Conservation (phyloP, 2,888 invertebrate genomes). For the Meteorus colon region DNA sequence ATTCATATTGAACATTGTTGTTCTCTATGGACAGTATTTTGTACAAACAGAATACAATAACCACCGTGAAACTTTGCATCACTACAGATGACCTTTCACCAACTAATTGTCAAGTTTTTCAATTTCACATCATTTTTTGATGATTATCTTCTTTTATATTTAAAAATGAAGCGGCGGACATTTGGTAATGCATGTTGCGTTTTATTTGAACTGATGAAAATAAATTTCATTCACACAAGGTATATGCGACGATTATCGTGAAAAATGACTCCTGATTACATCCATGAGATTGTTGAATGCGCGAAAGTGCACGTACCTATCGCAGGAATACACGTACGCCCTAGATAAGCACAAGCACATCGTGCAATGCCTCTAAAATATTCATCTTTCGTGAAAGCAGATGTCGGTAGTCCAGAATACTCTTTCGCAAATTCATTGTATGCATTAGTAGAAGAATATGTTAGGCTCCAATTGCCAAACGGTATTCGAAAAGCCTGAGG, state of each 20-base stretch:
- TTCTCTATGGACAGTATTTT: no score
- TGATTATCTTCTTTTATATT: not conserved
- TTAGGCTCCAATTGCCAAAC: no score
- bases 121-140: no score
- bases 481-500: no score
- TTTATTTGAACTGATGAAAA: not conserved
- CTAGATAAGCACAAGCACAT: slow-evolving; percentile 35
- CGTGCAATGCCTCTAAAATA: slow-evolving; percentile 43
- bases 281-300: slow-evolving; percentile 33
- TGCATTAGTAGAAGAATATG: not conserved
- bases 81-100: no score
- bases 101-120: no score
- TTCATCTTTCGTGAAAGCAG: slow-evolving; percentile 45
- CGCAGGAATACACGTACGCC: slow-evolving; percentile 30
- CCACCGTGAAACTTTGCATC: no score
- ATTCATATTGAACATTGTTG: no score
- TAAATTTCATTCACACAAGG: not conserved
- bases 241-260: not conserved
- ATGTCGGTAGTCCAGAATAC: not conserved
- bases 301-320: slow-evolving; percentile 22
- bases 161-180: not conserved
- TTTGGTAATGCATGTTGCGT: not conserved
- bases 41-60: no score
- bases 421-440: not conserved
- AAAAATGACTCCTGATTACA: slow-evolving; percentile 35